Conservation (phyloP, 2,888 invertebrate genomes). For the Leptothorax acervorum region DNA sequence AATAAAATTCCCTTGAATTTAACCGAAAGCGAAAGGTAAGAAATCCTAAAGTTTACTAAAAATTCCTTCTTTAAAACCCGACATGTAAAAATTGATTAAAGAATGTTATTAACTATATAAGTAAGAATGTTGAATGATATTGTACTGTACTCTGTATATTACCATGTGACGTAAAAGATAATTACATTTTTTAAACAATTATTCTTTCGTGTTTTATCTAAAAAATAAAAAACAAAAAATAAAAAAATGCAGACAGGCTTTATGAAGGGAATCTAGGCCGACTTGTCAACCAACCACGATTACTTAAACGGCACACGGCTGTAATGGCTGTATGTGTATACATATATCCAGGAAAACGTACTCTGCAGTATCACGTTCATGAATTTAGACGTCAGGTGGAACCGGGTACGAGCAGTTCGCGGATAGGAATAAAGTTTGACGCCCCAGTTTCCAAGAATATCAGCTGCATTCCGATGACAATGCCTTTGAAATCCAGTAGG, state of each 20-base stretch:
- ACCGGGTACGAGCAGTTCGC: constrained; percentile 53
- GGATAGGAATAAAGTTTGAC: constrained; percentile 68
- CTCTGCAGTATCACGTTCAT: constrained; percentile 41
- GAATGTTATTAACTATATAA: not conserved
- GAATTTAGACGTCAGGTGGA: constrained; percentile 55
- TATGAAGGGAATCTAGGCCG: constrained; percentile 50
- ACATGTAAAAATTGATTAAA: not conserved
- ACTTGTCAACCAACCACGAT: constrained; percentile 47
- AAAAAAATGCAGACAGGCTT: constrained; percentile 10
- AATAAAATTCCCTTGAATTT: not conserved
- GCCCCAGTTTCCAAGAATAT: constrained; percentile 79
- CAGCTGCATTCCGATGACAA: constrained; percentile 69
- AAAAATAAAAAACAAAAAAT: too few relatives aligned
- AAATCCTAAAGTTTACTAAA: not conserved
- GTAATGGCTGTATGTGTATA: not conserved
- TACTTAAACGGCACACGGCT: constrained; percentile 13
- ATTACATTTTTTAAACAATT: not conserved
- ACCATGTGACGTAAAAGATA: not conserved
- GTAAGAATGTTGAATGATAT: not conserved
- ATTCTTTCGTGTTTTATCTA: constrained; percentile 27
- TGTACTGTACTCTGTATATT: too few relatives aligned
- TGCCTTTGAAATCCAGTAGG: constrained; percentile 60
- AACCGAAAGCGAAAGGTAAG: not conserved
- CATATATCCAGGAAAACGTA: not conserved
- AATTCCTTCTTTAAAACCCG: not conserved